These are phyloP conservation scores for Cephus nigrinus DNA, from an alignment of 2,888 invertebrate genomes.

Conservation along the genomic window DNA sequence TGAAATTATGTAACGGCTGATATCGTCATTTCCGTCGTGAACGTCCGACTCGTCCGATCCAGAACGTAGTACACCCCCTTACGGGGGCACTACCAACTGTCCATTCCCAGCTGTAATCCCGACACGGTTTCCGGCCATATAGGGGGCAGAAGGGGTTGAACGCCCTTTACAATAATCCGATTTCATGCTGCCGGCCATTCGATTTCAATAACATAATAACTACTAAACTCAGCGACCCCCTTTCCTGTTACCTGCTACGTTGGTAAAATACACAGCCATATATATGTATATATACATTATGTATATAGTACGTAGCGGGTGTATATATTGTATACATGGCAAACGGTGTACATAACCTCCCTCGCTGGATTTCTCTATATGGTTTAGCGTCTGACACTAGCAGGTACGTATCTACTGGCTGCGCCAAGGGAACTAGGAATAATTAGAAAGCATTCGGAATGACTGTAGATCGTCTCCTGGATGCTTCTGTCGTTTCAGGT, in stretches of 20 bases:
- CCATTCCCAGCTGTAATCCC: conserved; percentile 55
- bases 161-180: conserved; percentile 49
- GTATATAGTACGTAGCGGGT: too few relatives aligned
- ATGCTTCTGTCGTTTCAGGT: neutral
- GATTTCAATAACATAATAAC: conserved; percentile 57
- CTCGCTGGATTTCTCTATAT: neutral
- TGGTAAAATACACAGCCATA: too few relatives aligned
- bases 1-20: neutral
- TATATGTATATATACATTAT: too few relatives aligned
- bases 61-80: neutral
- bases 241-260: neutral
- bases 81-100: conserved; percentile 38
- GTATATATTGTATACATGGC: neutral
- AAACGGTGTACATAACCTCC: neutral
- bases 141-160: conserved; percentile 13
- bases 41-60: neutral
- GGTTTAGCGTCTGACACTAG: neutral
- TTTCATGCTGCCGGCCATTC: conserved; percentile 43
- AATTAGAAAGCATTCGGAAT: conserved; percentile 41
- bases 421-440: conserved; percentile 33
- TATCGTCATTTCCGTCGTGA: neutral
- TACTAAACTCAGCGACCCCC: conserved; percentile 33
- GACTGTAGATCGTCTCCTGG: conserved; percentile 12
- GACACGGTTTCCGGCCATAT: conserved; percentile 36
- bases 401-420: neutral